These are phyloP conservation scores for Falco concolor DNA, from an alignment of 2,797 vertebrate genomes.

Conservation along the genomic window DNA sequence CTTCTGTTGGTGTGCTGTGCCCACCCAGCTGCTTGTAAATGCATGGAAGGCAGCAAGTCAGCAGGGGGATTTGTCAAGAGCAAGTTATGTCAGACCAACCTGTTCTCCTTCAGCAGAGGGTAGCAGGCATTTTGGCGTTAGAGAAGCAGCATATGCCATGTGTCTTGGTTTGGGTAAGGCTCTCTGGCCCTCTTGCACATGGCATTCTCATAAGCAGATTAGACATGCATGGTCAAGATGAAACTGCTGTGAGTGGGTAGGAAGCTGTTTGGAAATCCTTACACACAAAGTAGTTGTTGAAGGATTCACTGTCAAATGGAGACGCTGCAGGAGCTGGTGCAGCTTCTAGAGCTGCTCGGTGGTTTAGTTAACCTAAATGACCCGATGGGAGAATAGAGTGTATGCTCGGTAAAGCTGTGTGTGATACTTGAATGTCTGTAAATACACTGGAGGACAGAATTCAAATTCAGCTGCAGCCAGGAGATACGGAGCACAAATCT, in stretches of 20 bases:
- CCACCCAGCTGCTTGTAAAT: not conserved
- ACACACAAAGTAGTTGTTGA: not conserved
- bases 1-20: not conserved
- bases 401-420: not conserved
- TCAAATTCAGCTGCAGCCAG: not conserved
- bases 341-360: not conserved
- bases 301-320: not conserved
- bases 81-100: not conserved
- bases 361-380: not conserved
- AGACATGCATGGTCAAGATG: not conserved
- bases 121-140: not conserved
- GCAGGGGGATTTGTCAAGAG: not conserved
- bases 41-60: not conserved
- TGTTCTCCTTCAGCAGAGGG: not conserved
- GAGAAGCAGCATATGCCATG: rapidly evolving
- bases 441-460: not conserved
- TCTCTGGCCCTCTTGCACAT: not conserved
- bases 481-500: not conserved
- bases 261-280: not conserved
- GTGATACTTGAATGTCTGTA: not conserved
- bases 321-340: not conserved
- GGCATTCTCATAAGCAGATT: not conserved
- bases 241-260: not conserved
- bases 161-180: not conserved
- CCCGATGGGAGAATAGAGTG: rapidly evolving